Conservation (phyloP, 2,797 vertebrate species). For the Poeciliopsis turneri region DNA sequence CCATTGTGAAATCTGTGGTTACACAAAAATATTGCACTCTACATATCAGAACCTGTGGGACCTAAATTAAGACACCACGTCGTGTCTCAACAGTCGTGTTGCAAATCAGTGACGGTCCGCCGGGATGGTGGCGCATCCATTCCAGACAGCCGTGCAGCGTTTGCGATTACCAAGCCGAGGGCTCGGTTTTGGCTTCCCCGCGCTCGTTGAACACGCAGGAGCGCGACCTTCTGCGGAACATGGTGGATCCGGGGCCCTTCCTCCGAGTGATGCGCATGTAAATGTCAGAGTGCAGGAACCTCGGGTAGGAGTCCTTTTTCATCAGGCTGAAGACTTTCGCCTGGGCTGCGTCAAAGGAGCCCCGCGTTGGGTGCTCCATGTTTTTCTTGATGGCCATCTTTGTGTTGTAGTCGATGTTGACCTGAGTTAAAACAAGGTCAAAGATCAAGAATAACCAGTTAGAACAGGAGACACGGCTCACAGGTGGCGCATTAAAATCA, state of each 20-base stretch:
- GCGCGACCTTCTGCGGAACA: conserved; percentile 88
- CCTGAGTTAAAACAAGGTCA: conserved; percentile 72
- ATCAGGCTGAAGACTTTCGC: conserved; percentile 89
- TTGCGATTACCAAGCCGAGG: conserved; percentile 76
- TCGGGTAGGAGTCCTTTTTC: conserved; percentile 95
- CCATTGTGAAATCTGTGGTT: conserved; percentile 12
- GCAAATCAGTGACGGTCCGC: conserved; percentile 23
- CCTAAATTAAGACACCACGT: conserved; percentile 9
- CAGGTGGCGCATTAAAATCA: neutral
- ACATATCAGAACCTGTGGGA: conserved; percentile 39
- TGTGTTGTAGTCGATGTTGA: conserved; percentile 93
- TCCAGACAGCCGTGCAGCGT: neutral
- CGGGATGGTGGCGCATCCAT: conserved; percentile 8
- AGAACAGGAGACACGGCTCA: neutral
- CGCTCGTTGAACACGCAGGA: conserved; percentile 91
- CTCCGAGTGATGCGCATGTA: conserved; percentile 84
- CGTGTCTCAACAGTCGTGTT: conserved; percentile 16
- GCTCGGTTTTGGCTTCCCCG: conserved; percentile 77
- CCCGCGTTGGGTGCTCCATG: conserved; percentile 76
- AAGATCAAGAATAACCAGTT: neutral
- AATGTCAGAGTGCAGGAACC: conserved; percentile 89
- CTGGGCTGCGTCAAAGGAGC: conserved; percentile 88
- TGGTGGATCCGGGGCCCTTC: conserved; percentile 70
- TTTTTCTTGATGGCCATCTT: conserved; percentile 82
- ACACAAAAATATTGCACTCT: conserved; percentile 27